A percentile compares a stretch with the other conserved stretches of the same genome.
These are phyloP conservation scores for Melangyna quadrimaculata DNA, from an alignment of 2,888 invertebrate species.

Conservation along the genomic window DNA sequence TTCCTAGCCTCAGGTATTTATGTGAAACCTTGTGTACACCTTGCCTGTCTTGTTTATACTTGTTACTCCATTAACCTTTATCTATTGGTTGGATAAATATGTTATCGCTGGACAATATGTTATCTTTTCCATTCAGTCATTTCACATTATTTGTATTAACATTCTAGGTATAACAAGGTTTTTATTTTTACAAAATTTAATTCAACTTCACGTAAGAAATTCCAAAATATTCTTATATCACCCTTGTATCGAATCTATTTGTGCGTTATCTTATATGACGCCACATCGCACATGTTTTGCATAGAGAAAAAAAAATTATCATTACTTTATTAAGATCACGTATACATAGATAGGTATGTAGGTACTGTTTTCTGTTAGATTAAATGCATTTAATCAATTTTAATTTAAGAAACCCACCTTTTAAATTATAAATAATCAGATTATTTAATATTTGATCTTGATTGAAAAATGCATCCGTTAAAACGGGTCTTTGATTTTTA, in stretches of 20 bases:
- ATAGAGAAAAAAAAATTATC: not conserved
- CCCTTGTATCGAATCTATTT: not conserved
- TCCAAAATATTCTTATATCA: not conserved
- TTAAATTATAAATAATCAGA: not conserved
- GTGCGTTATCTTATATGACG: not conserved
- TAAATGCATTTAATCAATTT: not conserved
- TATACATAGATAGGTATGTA: not conserved
- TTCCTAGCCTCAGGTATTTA: not conserved
- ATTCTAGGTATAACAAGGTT: not conserved
- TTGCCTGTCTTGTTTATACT: not conserved
- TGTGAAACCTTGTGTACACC: not conserved
- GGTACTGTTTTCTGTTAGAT: not conserved
- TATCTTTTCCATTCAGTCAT: not conserved
- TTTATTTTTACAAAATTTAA: not conserved
- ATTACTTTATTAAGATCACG: not conserved
- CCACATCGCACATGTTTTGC: conserved; percentile 9
- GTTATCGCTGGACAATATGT: not conserved
- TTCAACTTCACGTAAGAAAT: not conserved
- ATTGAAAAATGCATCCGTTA: not conserved
- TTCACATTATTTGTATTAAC: not conserved
- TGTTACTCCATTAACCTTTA: not conserved
- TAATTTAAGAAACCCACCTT: not conserved
- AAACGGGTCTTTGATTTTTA: not conserved
- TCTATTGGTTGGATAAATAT: not conserved
- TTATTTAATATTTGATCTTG: not conserved